A percentile compares a stretch with the other conserved stretches of the same genome.
phyloP scores from a whole-genome alignment of 2,888 invertebrate genomes.

The Aproaerema taeniolella region DNA sequence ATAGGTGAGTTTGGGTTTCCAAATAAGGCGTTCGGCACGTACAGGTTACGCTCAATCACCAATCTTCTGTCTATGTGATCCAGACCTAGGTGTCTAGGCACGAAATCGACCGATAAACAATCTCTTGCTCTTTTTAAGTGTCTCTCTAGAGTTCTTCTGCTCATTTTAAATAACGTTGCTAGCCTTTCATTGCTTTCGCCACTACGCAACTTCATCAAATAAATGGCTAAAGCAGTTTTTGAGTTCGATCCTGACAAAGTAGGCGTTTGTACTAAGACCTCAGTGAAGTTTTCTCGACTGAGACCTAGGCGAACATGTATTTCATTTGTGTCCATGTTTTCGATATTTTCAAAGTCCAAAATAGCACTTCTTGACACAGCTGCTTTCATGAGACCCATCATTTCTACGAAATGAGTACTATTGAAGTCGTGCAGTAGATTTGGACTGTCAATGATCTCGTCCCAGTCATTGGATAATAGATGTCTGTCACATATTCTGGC shows the following conservation, averaged over 20 bases:
- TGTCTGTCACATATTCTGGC: conserved; percentile 4
- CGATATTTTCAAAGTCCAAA: conserved; percentile 7
- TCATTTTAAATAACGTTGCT: conserved; percentile 11
- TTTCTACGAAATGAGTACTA: conserved; percentile 14
- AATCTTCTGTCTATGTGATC: too few relatives aligned
- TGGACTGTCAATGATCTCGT: conserved; percentile 12
- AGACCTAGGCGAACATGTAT: conserved; percentile 5
- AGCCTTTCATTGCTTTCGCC: conserved; percentile 13
- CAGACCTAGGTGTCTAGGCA: conserved; percentile 13
- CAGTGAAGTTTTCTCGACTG: conserved; percentile 2
- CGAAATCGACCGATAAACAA: too few relatives aligned
- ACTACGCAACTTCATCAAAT: conserved; percentile 7
- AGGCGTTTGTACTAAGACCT: conserved; percentile 9
- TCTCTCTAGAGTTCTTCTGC: conserved; percentile 12
- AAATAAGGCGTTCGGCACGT: conserved; percentile 12
- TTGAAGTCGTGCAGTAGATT: conserved; percentile 15
- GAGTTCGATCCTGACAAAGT: conserved; percentile 3
- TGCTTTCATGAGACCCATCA: conserved; percentile 12
- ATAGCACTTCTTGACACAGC: conserved; percentile 10
- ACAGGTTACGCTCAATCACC: conserved; percentile 13
- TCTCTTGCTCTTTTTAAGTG: conserved; percentile 15
- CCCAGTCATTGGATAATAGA: conserved; percentile 14
- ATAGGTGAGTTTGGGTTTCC: too few relatives aligned
- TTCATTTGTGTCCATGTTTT: too few relatives aligned
- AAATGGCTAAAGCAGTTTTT: conserved; percentile 7